Base-by-base conservation (phyloP, 2,797 vertebrate genomes). In the Buceros bicornis region DNA sequence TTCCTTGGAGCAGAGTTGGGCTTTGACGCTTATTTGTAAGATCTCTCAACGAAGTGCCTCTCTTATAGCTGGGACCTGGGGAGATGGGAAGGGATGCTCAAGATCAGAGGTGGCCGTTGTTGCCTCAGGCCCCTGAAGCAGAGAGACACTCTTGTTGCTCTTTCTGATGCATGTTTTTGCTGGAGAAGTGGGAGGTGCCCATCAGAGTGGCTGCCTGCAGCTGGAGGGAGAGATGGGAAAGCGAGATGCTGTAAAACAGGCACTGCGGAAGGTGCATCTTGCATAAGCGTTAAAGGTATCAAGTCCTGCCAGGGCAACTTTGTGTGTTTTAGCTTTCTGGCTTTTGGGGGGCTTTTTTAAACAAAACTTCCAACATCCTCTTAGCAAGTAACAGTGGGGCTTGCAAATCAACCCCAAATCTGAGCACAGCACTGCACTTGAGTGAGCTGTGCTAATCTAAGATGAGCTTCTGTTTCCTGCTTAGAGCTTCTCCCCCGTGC, bases 361-460 rank as follows among this genome's bases (percentile, higher is more conserved):
- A 35, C 50, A 40, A 81, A 78, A 87, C 70, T 95, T 86, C 50
- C 45, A 84, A 25, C 24, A 19, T 48, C 21, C 15, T 64, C 11
- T 26, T 89, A 65, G 33, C 78, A 90, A 73, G 40, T 69, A 60
- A 53, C 74, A 85, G 64, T 26, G 48, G 67, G 54, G 42, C 78
- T 89, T 85, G 74, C 86, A 85, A 87, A 92, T 93, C 71, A 94
- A 66, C 93, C 82, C 58, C 70, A 91, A 93, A 96, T 97, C 91
- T 92, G 90, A 96, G 83, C 91, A 69, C 43, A 95, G 93, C 90
- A 92, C 78, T 96, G 33, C 45, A 57, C 33, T 93, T 28, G 82
- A 85, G 67, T 85, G 95, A 95, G 79, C 82, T 82, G 53, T 69
- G 88, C 95, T 95, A 90, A 94, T 95, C 94, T 94, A 89, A 94